A percentile compares a stretch with the other conserved stretches of the same genome.
Evolutionary conservation across 2,113 vertebrate species (phyloP).

Genomic region (Zosterops lateralis): DNA sequence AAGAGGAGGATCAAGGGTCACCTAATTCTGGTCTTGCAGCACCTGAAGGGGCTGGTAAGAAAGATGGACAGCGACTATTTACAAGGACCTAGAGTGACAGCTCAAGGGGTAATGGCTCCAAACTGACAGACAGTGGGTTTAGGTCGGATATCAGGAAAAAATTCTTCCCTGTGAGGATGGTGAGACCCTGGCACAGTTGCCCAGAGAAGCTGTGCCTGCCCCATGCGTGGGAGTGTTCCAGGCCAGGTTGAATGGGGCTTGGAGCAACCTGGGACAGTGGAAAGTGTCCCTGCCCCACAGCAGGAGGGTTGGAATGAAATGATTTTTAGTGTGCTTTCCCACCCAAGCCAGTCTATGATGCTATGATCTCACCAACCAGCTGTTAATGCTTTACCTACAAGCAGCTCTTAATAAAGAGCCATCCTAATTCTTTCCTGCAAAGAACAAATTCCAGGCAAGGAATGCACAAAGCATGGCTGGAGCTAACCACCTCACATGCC

Average conservation of each 20-base stretch:
- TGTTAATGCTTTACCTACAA: not conserved
- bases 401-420: not conserved
- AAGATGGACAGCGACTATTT: not conserved
- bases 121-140: not conserved
- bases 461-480: not conserved
- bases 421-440: not conserved
- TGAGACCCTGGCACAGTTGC: not conserved
- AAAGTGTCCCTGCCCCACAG: not conserved
- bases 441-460: not conserved
- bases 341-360: not conserved
- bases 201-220: not conserved
- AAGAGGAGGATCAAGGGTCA: not conserved
- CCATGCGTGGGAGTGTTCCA: not conserved
- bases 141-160: not conserved
- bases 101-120: not conserved
- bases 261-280: not conserved
- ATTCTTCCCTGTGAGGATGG: not conserved
- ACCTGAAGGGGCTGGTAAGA: not conserved
- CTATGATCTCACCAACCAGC: not conserved
- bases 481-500: not conserved
- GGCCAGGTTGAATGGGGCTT: not conserved
- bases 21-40: not conserved
- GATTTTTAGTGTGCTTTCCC: not conserved
- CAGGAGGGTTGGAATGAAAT: not conserved
- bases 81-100: not conserved